A percentile compares a stretch with the other conserved stretches of the same genome.
These are phyloP conservation scores for Harpagifer antarcticus DNA, from an alignment of 2,797 vertebrate species.

Conservation along the genomic window DNA sequence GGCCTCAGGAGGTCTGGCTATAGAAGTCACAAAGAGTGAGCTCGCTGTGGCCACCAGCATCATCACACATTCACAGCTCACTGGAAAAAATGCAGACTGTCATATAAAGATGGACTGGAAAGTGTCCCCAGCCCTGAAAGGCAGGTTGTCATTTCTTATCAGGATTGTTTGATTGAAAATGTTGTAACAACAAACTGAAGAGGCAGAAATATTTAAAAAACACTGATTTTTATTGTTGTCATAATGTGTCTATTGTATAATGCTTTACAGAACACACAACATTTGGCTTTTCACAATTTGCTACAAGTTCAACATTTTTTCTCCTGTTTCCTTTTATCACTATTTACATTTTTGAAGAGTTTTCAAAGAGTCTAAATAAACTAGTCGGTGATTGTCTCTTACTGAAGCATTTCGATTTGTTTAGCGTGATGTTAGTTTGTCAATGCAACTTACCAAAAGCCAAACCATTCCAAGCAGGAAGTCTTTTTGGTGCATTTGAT, in stretches of 20 bases:
- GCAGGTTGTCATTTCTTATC: not conserved
- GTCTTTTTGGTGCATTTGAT: not conserved
- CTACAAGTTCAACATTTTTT: constrained; percentile 59
- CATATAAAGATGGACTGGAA: not conserved
- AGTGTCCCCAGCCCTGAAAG: not conserved
- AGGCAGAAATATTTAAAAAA: constrained; percentile 73
- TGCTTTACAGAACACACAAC: constrained; percentile 80
- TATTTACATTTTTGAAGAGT: constrained; percentile 85
- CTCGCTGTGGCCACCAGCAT: constrained; percentile 63
- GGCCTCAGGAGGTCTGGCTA: constrained; percentile 74
- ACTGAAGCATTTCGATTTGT: constrained; percentile 21
- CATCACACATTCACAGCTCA: constrained; percentile 55
- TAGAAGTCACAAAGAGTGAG: constrained; percentile 65
- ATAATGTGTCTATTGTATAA: constrained; percentile 72
- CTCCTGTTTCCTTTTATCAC: constrained; percentile 55
- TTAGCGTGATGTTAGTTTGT: not conserved
- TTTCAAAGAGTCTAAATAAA: constrained; percentile 51
- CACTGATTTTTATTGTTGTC: constrained; percentile 78
- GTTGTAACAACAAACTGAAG: constrained; percentile 12
- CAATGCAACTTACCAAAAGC: not conserved
- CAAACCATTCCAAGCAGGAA: not conserved
- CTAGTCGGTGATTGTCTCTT: constrained; percentile 45
- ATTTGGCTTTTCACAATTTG: constrained; percentile 76
- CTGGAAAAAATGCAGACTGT: too few species aligned
- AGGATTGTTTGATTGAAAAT: not conserved